Conservation (phyloP, 2,888 invertebrate species). For the Chrysina gloriosa region DNA sequence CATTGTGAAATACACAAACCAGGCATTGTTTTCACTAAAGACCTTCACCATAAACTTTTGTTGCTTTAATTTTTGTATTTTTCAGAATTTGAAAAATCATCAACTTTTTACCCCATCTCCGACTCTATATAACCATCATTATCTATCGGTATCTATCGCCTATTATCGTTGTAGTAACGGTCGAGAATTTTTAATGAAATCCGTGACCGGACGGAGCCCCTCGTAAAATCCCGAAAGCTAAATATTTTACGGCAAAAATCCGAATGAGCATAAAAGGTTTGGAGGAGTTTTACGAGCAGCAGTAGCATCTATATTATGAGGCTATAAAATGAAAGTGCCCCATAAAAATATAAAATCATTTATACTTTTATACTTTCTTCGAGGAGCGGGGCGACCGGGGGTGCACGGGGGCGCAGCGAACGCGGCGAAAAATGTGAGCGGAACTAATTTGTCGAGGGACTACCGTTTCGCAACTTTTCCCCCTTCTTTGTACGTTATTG, state of each 20-base stretch:
- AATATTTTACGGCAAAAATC: slow-evolving; percentile 44
- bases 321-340: slow-evolving; percentile 57
- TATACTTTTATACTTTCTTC: slow-evolving; percentile 54
- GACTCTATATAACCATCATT: no score
- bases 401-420: neutral
- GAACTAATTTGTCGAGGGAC: slow-evolving; percentile 46
- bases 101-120: no score
- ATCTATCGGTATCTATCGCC: neutral
- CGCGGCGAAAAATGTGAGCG: slow-evolving; percentile 45
- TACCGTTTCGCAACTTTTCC: slow-evolving; percentile 14
- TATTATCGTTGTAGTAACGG: neutral
- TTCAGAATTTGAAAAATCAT: no score
- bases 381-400: slow-evolving; percentile 25
- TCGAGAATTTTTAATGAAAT: slow-evolving; percentile 11
- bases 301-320: slow-evolving; percentile 57
- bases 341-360: slow-evolving; percentile 59
- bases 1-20: no score
- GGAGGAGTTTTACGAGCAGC: slow-evolving; percentile 43
- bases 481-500: neutral
- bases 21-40: no score
- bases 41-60: neutral
- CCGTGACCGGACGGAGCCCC: slow-evolving; percentile 7
- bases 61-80: no score
- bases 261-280: slow-evolving; percentile 40
- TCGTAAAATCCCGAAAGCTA: slow-evolving; percentile 42